Evolutionary conservation across 2,113 vertebrate species (phyloP).

Genomic region (Orycteropus afer): DNA sequence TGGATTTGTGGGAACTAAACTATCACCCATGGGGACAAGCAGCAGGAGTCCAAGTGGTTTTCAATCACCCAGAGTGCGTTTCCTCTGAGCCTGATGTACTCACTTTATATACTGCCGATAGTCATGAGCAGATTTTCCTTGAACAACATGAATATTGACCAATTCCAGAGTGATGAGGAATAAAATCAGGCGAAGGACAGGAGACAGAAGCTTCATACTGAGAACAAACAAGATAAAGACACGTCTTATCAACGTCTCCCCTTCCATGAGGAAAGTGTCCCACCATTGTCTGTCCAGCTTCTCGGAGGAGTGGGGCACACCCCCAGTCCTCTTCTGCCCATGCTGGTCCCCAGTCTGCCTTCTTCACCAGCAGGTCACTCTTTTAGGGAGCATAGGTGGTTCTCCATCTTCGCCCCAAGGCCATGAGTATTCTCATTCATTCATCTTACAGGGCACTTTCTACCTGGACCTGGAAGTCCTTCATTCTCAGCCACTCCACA

Average conservation of each 20-base stretch:
- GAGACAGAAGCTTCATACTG: conserved; percentile 83
- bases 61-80: rapidly evolving
- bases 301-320: neutral
- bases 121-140: conserved; percentile 70
- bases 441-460: neutral
- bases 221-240: neutral
- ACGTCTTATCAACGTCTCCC: neutral
- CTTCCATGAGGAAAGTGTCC: neutral
- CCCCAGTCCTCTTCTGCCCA: neutral
- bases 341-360: neutral
- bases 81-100: conserved; percentile 26
- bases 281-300: too few relatives aligned
- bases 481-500: neutral
- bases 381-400: neutral
- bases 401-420: neutral
- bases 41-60: rapidly evolving
- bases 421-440: neutral
- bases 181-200: conserved; percentile 78
- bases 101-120: conserved; percentile 86
- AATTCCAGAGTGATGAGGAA: conserved; percentile 82
- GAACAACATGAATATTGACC: conserved; percentile 72
- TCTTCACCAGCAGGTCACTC: neutral
- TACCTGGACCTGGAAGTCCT: neutral
- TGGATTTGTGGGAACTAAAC: neutral
- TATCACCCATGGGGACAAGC: neutral